phyloP scores from a whole-genome alignment of 1,140 invertebrate species.

The Philotrypesis tridentata region DNA sequence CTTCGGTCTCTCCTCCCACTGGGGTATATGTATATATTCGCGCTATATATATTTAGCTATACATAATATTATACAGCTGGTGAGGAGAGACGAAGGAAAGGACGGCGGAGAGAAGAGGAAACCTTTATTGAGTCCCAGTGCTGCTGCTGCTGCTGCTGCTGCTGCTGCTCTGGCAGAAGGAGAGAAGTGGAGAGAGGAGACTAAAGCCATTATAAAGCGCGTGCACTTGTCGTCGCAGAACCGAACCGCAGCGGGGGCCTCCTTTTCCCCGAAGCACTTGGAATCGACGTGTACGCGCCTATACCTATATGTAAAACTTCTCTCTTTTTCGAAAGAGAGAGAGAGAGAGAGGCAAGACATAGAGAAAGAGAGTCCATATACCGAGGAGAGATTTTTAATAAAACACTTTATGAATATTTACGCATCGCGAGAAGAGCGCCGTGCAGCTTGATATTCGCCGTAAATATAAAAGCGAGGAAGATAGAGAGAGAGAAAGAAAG shows the following conservation, averaged over 20 bases:
- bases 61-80: no score
- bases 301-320: not conserved
- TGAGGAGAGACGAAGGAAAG: not conserved
- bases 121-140: constrained; percentile 46
- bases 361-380: not conserved
- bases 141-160: no score
- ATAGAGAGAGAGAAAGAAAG: not conserved
- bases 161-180: not conserved
- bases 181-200: constrained; percentile 24
- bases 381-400: constrained; percentile 24
- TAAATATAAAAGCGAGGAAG: constrained; percentile 11
- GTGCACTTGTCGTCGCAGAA: constrained; percentile 43
- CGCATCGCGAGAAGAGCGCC: no score
- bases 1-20: not conserved
- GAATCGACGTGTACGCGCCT: constrained; percentile 49
- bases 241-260: constrained; percentile 41
- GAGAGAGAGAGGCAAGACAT: no score
- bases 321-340: not conserved
- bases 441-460: not conserved
- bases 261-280: constrained; percentile 51
- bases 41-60: no score
- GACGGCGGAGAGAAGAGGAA: constrained; percentile 36
- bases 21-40: not conserved
- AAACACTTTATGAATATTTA: constrained; percentile 45
- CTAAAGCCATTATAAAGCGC: constrained; percentile 24